Base-by-base conservation (phyloP, 92 coral and sea anemone genomes). In the Porites cylindrica region DNA sequence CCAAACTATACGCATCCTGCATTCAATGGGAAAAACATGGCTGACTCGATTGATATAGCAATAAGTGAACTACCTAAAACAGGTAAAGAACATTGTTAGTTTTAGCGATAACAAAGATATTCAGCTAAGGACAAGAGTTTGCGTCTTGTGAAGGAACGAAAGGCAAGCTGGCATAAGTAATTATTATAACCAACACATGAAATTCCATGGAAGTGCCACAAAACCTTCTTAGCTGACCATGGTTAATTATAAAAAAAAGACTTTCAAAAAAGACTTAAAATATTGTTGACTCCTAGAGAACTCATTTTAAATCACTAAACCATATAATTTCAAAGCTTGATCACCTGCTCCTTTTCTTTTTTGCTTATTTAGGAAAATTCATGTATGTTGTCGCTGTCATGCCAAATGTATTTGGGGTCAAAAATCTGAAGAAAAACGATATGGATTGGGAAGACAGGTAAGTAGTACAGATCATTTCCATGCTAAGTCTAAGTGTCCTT, bases 1-100 rank as follows among this genome's bases (percentile, higher is more conserved):
- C 98, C 98, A 56, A 79, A 88, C 89, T 92, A 94, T 77, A 66
- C 85, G 10, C 38, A 92, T 53, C 88, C 94, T 20, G 83, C 61
- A 10, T 76, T 95, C 79, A 90, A 89, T 61, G 94, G 76, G 13
- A 81, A 61, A 58, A 77, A 50, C 0, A 78, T 86, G 67, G 82
- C 88, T 10, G 96, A 95, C 72, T 58, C 62, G 24, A 56, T 95
- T 24, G 60, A 74, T 10, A 62, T 95, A 51, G 90, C 96, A 11
- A 74, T 90, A 21, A 64, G 68, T n/a, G 92, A 89, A 58, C 94
- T 92, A 3, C 80, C 83, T 51, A 78, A 70, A 17, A 32, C 12
- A 47, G 92, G 95, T 89, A 66, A 84, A 64, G 26, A 50, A 69
- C 51, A 10, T 56, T 14, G 61, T 56, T 56, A 8, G 61, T 56